Conservation (phyloP, 2,113 vertebrate genomes). For the Chaetodon auriga region DNA sequence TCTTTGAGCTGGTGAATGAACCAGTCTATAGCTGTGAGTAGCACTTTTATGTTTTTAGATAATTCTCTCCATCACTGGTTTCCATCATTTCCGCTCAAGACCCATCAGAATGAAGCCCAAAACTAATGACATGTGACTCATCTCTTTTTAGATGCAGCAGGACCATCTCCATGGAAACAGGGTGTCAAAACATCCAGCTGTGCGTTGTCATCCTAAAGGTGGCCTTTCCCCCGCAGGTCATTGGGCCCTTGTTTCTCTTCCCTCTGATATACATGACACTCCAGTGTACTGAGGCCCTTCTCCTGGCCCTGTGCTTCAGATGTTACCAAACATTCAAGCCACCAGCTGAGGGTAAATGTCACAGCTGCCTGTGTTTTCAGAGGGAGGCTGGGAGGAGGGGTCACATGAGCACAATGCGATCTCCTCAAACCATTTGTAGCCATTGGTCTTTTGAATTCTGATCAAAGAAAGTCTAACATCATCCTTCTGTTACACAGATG, state of each 20-base stretch:
- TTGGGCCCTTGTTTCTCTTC: conserved; percentile 88
- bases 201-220: conserved; percentile 87
- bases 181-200: conserved; percentile 90
- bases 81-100: not conserved
- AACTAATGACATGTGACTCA: not conserved
- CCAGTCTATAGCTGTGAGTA: too few species aligned
- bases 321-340: conserved; percentile 80
- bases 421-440: not conserved
- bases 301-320: conserved; percentile 82
- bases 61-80: too few species aligned
- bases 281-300: conserved; percentile 86
- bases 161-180: conserved; percentile 88
- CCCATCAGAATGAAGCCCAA: not conserved
- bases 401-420: not conserved
- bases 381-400: not conserved
- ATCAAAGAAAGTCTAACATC: not conserved
- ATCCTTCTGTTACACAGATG: conserved; percentile 46
- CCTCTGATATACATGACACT: conserved; percentile 87
- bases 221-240: conserved; percentile 83
- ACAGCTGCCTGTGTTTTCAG: conserved; percentile 58
- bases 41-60: too few species aligned
- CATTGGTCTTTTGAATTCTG: not conserved
- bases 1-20: not conserved
- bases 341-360: conserved; percentile 65
- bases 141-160: conserved; percentile 78